Evolutionary conservation across 2,888 invertebrate species (phyloP), one percentile per base, ranked within the genome.

Genomic region (Idaea straminata): DNA sequence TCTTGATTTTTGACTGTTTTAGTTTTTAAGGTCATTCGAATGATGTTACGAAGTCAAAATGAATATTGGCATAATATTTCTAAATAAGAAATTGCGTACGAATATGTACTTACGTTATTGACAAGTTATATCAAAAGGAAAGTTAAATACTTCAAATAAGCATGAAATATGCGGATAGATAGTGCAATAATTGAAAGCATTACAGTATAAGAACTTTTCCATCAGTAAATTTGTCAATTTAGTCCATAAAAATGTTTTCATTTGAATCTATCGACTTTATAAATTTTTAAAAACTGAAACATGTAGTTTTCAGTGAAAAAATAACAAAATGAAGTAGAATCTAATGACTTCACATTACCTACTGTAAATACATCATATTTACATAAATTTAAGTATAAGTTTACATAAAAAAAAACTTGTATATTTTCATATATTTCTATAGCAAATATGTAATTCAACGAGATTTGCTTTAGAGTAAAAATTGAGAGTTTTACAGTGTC

Each of bases 401-500:
- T 86, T 84, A 86, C 80, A 36, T 81, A 79, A 84, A 82, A 84
- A 72, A 77, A 85, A 80, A 83, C 87, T 88, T 91, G 91, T 91
- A 91, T 88, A 91, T 90, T 91, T 89, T 87, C 88, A 89, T 87
- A 84, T 80, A 78, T 76, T 77, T 70, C 76, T 70, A 74, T 68
- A 74, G 72, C 72, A 81, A 76, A 77, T 68, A 73, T 76, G 74
- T 82, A 77, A 67, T 72, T 81, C 81, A 79, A 36, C 76, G 76
- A 72, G 36, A 36, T 66, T 83, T 76, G 83, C 84, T 84, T 85
- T 75, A 78, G 83, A 83, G 85, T 88, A 87, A 89, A 86, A 81
- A 83, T 80, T 75, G 80, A 72, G 84, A 80, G 36, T 36, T 36
- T 36, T 36, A 36, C 10, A 36, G 36, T 36, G 36, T 36, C 36